Base-by-base conservation (phyloP, 2,888 invertebrate genomes). In the Trissolcus japonicus region DNA sequence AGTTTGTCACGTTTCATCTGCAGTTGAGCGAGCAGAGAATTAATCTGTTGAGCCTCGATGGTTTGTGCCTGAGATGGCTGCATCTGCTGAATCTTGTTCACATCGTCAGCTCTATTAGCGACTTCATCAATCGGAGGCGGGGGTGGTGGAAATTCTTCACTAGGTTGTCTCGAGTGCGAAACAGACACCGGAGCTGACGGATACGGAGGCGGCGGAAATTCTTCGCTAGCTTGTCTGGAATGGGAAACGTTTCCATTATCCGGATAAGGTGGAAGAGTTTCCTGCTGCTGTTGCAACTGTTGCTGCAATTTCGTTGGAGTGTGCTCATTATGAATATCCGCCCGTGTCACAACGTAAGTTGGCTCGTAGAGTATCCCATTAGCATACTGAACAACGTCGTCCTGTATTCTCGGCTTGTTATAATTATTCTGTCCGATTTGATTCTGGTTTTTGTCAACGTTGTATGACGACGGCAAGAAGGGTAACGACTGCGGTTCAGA, bases 61-160 rank as follows among this genome's bases (percentile, higher is more conserved):
- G 85, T 79, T 13, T 84, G 73, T 14, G 25, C 48, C 72, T 29
- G 61, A 3, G 50, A 9, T 6, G 16, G 6, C 60, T 75, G 50
- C n/a, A 60, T 74, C 67, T 21, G 59, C 13, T 65, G 63, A 19
- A 7, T 50, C 16, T 73, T 79, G 68, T 54, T 78, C 41, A 68
- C 71, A 16, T 59, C 72, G 11, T 72, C 68, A 43, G 77, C 74
- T 63, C 46, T 55, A 35, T 75, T 89, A 0, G 93, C 92, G 19
- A 92, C 92, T 77, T 94, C 90, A 79, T 95, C 94, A 55, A 94
- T 91, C 0, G 94, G 94, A 0, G 95, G 94, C 0, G 96, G 96
- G n/a, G 95, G 95, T 4, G 96, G 96, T 56, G 96, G 96, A 83
- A 96, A 96, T 83, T 96, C 96, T 89, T 96, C 96, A 87, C 96